A percentile compares a stretch with the other conserved stretches of the same genome.
Evolutionary conservation across 2,888 invertebrate species (phyloP).

Genomic region (Podotricha telesiphe): DNA sequence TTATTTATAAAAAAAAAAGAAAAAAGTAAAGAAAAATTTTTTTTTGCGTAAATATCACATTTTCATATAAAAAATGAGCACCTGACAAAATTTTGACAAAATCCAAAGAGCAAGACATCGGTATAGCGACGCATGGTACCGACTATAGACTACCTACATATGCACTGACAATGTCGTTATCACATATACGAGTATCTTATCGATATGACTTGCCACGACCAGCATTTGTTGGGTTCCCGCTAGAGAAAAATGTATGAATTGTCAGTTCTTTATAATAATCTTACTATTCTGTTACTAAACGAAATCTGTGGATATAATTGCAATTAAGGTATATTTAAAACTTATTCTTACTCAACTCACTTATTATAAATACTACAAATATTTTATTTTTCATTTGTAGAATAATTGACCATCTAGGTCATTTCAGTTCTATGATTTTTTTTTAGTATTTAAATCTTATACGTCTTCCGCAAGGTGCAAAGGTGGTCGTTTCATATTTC

Average conservation of each 20-base stretch:
- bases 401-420: too few species aligned
- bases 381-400: too few species aligned
- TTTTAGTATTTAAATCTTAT: too few species aligned
- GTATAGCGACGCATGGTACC: slow-evolving; percentile 54
- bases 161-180: slow-evolving; percentile 48
- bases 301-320: background rate
- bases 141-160: slow-evolving; percentile 44
- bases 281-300: background rate
- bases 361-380: too few species aligned
- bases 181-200: slow-evolving; percentile 58
- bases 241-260: slow-evolving; percentile 20
- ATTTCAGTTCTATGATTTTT: too few species aligned
- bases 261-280: slow-evolving; percentile 5
- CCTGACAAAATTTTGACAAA: slow-evolving; percentile 68
- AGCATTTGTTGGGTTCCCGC: slow-evolving; percentile 32
- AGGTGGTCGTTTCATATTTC: too few species aligned
- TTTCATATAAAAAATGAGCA: slow-evolving; percentile 43
- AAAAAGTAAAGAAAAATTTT: too few species aligned
- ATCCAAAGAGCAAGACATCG: slow-evolving; percentile 69
- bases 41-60: background rate
- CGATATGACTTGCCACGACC: slow-evolving; percentile 57
- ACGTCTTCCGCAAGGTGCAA: too few species aligned
- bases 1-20: too few species aligned
- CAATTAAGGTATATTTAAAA: background rate
- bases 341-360: too few species aligned